phyloP scores from a whole-genome alignment of 2,113 vertebrate species.

The Leuciscus idus region DNA sequence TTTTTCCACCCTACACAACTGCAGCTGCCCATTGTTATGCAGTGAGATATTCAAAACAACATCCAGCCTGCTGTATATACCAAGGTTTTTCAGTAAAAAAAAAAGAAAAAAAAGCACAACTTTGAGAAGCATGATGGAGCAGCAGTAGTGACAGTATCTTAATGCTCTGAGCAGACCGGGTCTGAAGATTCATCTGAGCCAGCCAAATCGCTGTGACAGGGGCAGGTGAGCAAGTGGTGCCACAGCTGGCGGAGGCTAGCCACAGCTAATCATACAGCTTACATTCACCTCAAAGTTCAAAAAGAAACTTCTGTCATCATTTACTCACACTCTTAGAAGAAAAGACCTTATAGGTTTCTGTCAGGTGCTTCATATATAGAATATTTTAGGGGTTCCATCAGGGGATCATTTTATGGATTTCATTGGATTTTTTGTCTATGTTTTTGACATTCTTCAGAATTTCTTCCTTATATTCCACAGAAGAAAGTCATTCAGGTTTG shows the following conservation, averaged over 20 bases:
- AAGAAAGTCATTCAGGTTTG: background rate
- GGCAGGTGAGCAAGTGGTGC: slow-evolving; percentile 40
- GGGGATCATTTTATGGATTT: too few species aligned
- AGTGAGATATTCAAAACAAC: slow-evolving; percentile 1
- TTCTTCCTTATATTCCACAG: background rate
- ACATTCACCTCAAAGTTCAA: slow-evolving; percentile 36
- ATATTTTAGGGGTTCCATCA: too few species aligned
- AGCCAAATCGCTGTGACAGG: slow-evolving; percentile 26
- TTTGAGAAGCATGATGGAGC: slow-evolving; percentile 18
- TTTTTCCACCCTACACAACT: slow-evolving; percentile 3
- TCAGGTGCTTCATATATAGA: too few species aligned
- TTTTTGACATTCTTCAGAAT: background rate
- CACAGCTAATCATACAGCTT: slow-evolving; percentile 32
- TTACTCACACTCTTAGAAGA: background rate
- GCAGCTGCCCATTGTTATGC: background rate
- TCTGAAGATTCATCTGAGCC: slow-evolving; percentile 40
- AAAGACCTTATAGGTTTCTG: background rate
- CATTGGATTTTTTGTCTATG: background rate
- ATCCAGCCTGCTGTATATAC: background rate
- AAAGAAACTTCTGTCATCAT: background rate
- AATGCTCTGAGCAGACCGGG: slow-evolving; percentile 28
- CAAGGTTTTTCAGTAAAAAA: background rate
- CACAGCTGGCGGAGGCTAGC: slow-evolving; percentile 29
- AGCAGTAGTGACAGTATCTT: slow-evolving; percentile 14
- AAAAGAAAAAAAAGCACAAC: slow-evolving; percentile 1